Percentiles rank a stretch among this genome's conserved stretches.
phyloP scores from a whole-genome alignment of 2,113 vertebrate species.

The Nothoprocta pentlandii region DNA sequence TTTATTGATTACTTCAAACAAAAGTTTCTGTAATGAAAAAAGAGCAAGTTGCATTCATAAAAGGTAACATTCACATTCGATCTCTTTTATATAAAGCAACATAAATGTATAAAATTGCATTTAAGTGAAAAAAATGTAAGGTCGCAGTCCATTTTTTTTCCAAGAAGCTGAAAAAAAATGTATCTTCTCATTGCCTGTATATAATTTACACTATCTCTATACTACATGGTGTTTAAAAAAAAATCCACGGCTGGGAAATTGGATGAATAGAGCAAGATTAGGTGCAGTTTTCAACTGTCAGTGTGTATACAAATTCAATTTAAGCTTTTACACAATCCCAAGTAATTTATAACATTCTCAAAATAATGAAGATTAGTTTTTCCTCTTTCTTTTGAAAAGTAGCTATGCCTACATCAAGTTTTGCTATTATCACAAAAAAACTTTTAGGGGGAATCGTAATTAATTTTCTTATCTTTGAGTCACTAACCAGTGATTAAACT shows the following conservation, averaged over 20 bases:
- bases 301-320: constrained; percentile 64
- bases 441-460: constrained; percentile 35
- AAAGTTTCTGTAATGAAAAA: constrained; percentile 82
- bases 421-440: not conserved
- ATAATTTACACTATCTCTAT: constrained; percentile 74
- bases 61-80: constrained; percentile 84
- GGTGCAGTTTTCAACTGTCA: constrained; percentile 51
- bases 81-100: constrained; percentile 81
- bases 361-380: constrained; percentile 48
- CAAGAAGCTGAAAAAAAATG: constrained; percentile 82
- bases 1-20: constrained; percentile 85
- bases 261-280: constrained; percentile 71
- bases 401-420: constrained; percentile 45
- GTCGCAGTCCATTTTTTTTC: constrained; percentile 58
- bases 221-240: constrained; percentile 56
- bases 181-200: constrained; percentile 73
- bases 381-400: constrained; percentile 6
- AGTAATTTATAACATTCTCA: constrained; percentile 12
- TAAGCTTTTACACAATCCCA: constrained; percentile 44
- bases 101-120: constrained; percentile 81
- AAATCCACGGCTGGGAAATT: constrained; percentile 61
- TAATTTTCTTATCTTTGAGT: constrained; percentile 36
- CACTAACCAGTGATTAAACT: constrained; percentile 44
- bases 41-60: constrained; percentile 83
- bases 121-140: constrained; percentile 76